Evolutionary conservation across 2,888 invertebrate genomes (phyloP).

Genomic region (Xestia rhomboidea): DNA sequence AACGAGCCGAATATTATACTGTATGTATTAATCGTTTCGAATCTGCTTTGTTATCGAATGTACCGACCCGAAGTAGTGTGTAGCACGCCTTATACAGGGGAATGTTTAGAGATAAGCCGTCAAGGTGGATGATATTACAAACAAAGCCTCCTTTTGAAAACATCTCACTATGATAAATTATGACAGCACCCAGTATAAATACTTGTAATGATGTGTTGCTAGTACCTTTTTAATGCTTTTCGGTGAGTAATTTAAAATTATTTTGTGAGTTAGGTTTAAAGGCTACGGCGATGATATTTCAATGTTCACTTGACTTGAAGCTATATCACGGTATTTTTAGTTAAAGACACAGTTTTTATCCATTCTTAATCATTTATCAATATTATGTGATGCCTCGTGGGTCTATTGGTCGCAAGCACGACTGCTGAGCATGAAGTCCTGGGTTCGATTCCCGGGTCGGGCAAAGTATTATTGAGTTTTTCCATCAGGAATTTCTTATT

Average conservation of each 20-base stretch:
- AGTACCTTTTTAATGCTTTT: neutral
- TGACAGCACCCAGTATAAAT: conserved; percentile 22
- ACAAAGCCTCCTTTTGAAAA: conserved; percentile 43
- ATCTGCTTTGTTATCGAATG: neutral
- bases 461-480: too few species aligned
- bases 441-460: too few species aligned
- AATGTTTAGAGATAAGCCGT: conserved; percentile 44
- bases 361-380: neutral
- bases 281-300: neutral
- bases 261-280: neutral
- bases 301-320: neutral
- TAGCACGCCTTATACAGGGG: conserved; percentile 15
- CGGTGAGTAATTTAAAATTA: neutral
- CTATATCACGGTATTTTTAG: neutral
- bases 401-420: too few species aligned
- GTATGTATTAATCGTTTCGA: neutral
- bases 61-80: conserved; percentile 2
- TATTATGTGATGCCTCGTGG: neutral
- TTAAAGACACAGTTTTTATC: neutral
- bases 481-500: too few species aligned
- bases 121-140: conserved; percentile 46
- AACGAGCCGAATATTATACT: neutral
- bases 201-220: conserved; percentile 12
- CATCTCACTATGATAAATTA: conserved; percentile 33
- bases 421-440: too few species aligned